phyloP scores from a whole-genome alignment of 1,140 invertebrate species.

The Ptiloglossa arizonensis region DNA sequence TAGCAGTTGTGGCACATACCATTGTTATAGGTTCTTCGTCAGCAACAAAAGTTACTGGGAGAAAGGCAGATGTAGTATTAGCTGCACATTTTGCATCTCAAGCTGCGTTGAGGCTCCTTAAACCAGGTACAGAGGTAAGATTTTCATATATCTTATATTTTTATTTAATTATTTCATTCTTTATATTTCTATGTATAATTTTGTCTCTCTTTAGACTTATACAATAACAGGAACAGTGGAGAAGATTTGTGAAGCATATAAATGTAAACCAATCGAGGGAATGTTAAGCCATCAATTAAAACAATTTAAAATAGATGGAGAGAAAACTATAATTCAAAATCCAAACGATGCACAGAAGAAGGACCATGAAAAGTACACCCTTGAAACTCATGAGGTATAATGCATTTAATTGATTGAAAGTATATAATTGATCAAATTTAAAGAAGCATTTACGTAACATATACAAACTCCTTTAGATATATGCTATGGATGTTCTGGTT shows the following conservation, averaged over 20 bases:
- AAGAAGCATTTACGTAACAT: neutral
- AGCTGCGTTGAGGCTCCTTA: slow-evolving; percentile 95
- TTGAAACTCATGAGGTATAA: slow-evolving; percentile 94
- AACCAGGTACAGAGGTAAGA: slow-evolving; percentile 93
- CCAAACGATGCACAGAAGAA: slow-evolving; percentile 98
- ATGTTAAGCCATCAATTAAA: slow-evolving; percentile 99
- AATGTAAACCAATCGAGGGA: slow-evolving; percentile 99
- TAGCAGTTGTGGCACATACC: slow-evolving; percentile 98
- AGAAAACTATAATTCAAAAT: slow-evolving; percentile 99
- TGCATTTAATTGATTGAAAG: neutral
- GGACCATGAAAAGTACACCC: slow-evolving; percentile 98
- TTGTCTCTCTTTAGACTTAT: slow-evolving; percentile 88
- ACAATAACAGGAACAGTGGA: slow-evolving; percentile 96
- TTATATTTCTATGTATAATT: neutral
- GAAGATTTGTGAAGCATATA: slow-evolving; percentile 95
- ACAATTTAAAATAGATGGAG: slow-evolving; percentile 98
- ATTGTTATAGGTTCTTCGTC: slow-evolving; percentile 92
- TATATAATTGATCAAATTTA: neutral
- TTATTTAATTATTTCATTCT: neutral
- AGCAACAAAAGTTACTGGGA: slow-evolving; percentile 89
- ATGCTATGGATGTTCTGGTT: slow-evolving; percentile 98
- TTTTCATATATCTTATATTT: neutral
- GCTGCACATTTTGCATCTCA: slow-evolving; percentile 97
- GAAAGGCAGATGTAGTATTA: slow-evolving; percentile 96
- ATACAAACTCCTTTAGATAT: slow-evolving; percentile 84